Evolutionary conservation across 2,888 invertebrate species (phyloP), one percentile per base, ranked within the genome.

Genomic region (Mimas tiliae): DNA sequence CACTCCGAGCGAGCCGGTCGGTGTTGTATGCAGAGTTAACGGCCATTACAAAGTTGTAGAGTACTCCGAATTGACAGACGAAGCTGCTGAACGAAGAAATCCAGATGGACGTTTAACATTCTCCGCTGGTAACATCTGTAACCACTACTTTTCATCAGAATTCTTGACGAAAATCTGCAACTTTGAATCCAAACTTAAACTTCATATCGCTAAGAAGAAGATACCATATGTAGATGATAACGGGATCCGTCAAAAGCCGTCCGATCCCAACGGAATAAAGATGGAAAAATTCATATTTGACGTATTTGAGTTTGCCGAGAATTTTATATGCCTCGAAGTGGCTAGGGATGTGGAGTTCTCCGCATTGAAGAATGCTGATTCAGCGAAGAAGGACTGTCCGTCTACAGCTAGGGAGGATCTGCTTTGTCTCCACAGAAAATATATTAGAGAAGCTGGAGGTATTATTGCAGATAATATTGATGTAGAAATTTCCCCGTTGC

Each of bases 201-300:
- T 99, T 64, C 99, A 99, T 83, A 96, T 98, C 0, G 99, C 99
- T 7, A 98, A 98, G 83, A 99, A 99, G 94, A 99, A 99, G 93
- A 99, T 99, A 72, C 97, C 99, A 0, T 96, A 95, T 76, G 93
- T 98, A 0, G 96, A 98, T 82, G 93, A 94, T 0, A 93, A 95
- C 9, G 98, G 98, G 3, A 91, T 95, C 19, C 94, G 95, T 62
- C 93, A 96, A 50, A 96, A 95, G 71, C 99, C 99, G 0, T 94
- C 95, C 0, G 95, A 95, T 69, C 96, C 98, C 0, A 99, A 99
- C 79, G 99, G 99, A 11, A 98, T 99, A 72, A 99, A 99, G 93
- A 97, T 99, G 90, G 99, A 99, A 84, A 99, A 99, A 88, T 99
- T 99, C 86, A 97, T 99, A 11, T 99, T 99, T 86, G 99, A 99